Base-by-base conservation (phyloP, 2,888 invertebrate species). In the Heteromurus nitidus region DNA sequence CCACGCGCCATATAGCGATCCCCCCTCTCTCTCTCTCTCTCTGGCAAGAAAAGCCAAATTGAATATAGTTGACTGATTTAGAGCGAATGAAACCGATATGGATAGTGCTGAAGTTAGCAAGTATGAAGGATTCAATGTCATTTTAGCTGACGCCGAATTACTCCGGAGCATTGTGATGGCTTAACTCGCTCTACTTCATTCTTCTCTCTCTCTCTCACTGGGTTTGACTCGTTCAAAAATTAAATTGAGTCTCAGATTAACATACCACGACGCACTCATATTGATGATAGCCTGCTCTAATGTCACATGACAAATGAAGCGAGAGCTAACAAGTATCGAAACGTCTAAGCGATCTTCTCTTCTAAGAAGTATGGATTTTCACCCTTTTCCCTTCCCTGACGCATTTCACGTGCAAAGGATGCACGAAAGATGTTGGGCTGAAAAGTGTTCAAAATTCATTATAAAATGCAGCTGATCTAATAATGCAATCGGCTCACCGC, bases 401-500 rank as follows among this genome's bases (percentile, higher is more conserved):
- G n/a, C n/a, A n/a, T n/a, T n/a, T n/a, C n/a, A n/a, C n/a, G n/a
- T n/a, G n/a, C n/a, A 36, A 36, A 9, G 36, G 13, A 36, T 36
- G 36, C 7, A 36, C 36, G 13, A 36, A 36, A 36, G 5, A 36
- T 36, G 36, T 13, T 36, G 13, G 36, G 13, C n/a, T n/a, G n/a
- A 11, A 47, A 7, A 62, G 5, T 16, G 60, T 55, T 75, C 55
- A 47, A 67, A 75, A 75, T 75, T 75, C 64, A 75, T 75, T 67
- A 58, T 67, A 42, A 67, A 31, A 75, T 20, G 11, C 36, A 58
- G 67, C 53, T 75, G 75, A 75, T 65, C 67, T 75, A 75, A 75
- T 75, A 75, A n/a, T n/a, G n/a, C n/a, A 75, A 75, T 65, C 75
- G 67, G 65, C 65, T 75, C 64, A 55, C 75, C 67, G 30, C 75